Evolutionary conservation across 2,797 vertebrate species (phyloP), one percentile per base, ranked within the genome.

Genomic region (Centroberyx gerrardi): DNA sequence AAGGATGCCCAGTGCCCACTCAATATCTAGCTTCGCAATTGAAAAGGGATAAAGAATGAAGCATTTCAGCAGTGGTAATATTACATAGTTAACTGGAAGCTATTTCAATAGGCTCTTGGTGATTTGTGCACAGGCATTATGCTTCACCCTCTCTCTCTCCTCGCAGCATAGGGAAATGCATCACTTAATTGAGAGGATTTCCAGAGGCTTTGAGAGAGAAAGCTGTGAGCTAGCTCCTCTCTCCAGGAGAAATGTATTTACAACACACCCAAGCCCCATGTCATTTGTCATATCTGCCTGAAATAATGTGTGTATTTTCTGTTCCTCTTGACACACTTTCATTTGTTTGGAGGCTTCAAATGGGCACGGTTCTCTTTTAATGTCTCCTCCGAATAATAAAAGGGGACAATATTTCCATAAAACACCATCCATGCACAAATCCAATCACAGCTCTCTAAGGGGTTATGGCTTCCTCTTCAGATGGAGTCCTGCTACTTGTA

Each of bases 101-200:
- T 84, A 74, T 84, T 91, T 90, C 83, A 90, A 90, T 89, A 76
- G 74, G 76, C 82, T 88, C 71, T 86, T 36, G 0, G 80, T 90
- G 88, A 89, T 92, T 91, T 91, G 88, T 88, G 83, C 81, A 80
- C 80, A 52, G 74, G 68, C 82, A 84, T 91, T 88, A 86, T 82
- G 66, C 82, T 77, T 76, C 81, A 67, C 63, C 74, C 68, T 61
- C 78, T 68, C 86, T 1, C 22, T 72, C 76, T 81, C 74, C 69
- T 80, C 66, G 65, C 79, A 82, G 83, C 76, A 44, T 4, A 29
- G 80, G 80, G 68, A 87, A 90, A 88, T 68, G 80, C 84, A 74
- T 69, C 38, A 42, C 82, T 91, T 92, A 90, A 91, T 89, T 91
- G 88, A 91, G 86, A 85, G 87, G 84, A 87, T 92, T 92, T 92